phyloP scores from a whole-genome alignment of 1,140 invertebrate species.

The Wasmannia auropunctata region DNA sequence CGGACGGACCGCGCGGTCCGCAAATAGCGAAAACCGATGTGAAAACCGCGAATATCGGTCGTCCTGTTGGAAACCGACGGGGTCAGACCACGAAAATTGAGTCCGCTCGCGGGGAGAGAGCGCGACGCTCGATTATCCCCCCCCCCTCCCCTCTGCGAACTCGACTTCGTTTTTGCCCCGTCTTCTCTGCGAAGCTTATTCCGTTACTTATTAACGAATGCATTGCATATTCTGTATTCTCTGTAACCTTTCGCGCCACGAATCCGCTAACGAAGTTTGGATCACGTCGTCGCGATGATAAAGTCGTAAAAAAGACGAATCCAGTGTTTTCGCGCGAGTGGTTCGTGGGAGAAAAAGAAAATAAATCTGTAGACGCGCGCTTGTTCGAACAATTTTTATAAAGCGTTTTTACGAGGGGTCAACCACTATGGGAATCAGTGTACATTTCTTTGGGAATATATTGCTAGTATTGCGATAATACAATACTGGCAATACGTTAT shows the following conservation, averaged over 20 bases:
- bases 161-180: background rate
- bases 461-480: no score
- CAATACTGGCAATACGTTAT: no score
- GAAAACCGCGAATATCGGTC: constrained; percentile 35
- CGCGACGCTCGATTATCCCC: background rate
- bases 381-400: background rate
- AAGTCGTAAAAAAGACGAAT: background rate
- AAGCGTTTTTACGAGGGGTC: no score
- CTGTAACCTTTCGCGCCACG: background rate
- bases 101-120: no score
- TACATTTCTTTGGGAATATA: no score
- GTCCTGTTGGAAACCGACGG: constrained; percentile 2
- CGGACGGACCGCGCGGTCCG: constrained; percentile 17
- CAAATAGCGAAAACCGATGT: constrained; percentile 51
- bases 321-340: no score
- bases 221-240: background rate
- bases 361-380: background rate
- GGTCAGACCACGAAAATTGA: constrained; percentile 38
- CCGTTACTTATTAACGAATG: background rate
- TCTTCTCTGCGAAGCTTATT: no score
- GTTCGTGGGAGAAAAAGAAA: background rate
- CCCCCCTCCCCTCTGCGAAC: no score
- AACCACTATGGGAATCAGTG: no score
- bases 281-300: background rate
- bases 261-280: background rate